These are phyloP conservation scores for Lamellibrachia columna DNA, from an alignment of 2,888 invertebrate species.

Conservation along the genomic window DNA sequence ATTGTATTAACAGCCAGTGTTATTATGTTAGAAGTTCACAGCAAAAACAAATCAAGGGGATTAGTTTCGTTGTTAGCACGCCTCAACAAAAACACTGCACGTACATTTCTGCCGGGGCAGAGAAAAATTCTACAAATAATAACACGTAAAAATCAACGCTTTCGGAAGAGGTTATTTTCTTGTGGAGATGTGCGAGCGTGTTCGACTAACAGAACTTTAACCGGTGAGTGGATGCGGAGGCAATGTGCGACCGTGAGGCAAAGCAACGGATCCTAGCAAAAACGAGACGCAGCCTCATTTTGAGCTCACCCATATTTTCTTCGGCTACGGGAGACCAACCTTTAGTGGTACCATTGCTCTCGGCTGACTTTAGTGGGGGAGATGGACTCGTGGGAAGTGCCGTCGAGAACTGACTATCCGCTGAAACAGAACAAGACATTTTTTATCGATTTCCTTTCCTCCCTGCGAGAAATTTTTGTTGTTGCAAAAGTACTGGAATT, in stretches of 20 bases:
- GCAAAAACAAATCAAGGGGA: slow-evolving; percentile 1
- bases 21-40: not conserved
- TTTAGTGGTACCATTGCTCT: slow-evolving; percentile 23
- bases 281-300: slow-evolving; percentile 20
- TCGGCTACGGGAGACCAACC: slow-evolving; percentile 27
- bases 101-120: not conserved
- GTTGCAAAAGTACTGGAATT: too few species aligned
- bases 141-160: not conserved
- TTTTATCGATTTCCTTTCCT: not conserved
- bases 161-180: not conserved
- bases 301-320: slow-evolving; percentile 36
- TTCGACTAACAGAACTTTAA: not conserved
- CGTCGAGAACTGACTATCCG: slow-evolving; percentile 42
- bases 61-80: slow-evolving; percentile 8
- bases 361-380: slow-evolving; percentile 40
- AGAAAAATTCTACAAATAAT: not conserved
- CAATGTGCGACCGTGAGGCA: not conserved
- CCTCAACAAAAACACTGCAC: not conserved
- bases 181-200: not conserved
- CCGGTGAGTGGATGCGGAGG: not conserved
- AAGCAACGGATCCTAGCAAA: slow-evolving; percentile 4
- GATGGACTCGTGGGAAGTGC: slow-evolving; percentile 44
- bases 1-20: not conserved
- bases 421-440: slow-evolving; percentile 20
- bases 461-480: not conserved